Base-by-base conservation (phyloP, 2,797 vertebrate species). In the Urophycis tenuis region DNA sequence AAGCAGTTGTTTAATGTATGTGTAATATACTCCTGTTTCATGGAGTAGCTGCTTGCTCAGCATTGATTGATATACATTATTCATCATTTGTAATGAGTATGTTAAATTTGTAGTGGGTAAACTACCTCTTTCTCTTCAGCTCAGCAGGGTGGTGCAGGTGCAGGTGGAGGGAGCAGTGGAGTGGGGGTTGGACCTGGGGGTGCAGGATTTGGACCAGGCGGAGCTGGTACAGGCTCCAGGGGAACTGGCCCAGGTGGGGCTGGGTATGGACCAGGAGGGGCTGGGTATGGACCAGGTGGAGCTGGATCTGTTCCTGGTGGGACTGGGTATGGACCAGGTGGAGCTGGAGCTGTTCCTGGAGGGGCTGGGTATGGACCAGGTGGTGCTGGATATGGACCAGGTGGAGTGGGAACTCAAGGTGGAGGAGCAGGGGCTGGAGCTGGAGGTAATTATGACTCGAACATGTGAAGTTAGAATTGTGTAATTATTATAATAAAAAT, bases 381-480 rank as follows among this genome's bases (percentile, higher is more conserved):
- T 41, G 39, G 39, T 3, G 36, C 36, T 12, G 36, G 36, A 2
- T 39, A 35, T 35, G 34, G 34, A 35, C 35, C 36, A 22, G 12
- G 53, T 9, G n/a, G n/a, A n/a, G n/a, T n/a, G n/a, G n/a, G n/a
- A n/a, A n/a, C n/a, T n/a, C n/a, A n/a, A 49, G 15, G 41, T 41
- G 81, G 78, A 5, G 73, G 60, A 29, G 25, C 60, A 67, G 60
- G 60, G 4, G 29, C 25, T 76, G 87, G 84, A 8, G 29, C 85
- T 72, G 90, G 87, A 76, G 91, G 91, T 91, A 88, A 87, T 79
- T 19, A 78, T 75, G 1, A 78, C 69, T 25, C 0, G 14, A 11
- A 10, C 29, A 12, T 78, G n/a, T n/a, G n/a, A n/a, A 32, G 71
- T 72, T 45, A 3, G 11, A 3, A 60, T 75, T 7, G 1, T 75